Conservation (phyloP, 2,113 vertebrate species). For the Seriola rivoliana region DNA sequence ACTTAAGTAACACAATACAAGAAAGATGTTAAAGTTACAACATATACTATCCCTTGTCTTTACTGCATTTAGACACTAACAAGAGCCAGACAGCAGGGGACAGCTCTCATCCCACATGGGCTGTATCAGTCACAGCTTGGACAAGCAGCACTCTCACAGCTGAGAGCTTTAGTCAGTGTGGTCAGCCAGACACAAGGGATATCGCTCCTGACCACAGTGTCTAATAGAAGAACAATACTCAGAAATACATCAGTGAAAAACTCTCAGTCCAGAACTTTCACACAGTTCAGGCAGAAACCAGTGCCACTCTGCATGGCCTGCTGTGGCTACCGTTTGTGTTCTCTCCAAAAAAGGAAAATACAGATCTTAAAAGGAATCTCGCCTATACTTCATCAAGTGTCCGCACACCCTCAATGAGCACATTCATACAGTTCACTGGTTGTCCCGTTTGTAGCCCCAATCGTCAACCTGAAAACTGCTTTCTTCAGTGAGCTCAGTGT, state of each 20-base stretch:
- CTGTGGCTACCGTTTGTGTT: background rate
- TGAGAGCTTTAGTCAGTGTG: background rate
- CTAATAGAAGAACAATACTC: constrained; percentile 23
- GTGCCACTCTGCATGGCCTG: background rate
- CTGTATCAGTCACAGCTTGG: background rate
- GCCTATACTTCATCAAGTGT: background rate
- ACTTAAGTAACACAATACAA: background rate
- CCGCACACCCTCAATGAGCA: constrained; percentile 8
- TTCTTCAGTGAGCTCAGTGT: background rate
- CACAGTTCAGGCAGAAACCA: constrained; percentile 5
- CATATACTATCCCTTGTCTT: background rate
- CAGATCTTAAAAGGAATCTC: constrained; percentile 5
- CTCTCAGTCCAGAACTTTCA: constrained; percentile 5
- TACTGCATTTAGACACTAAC: background rate
- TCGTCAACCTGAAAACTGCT: constrained; percentile 14
- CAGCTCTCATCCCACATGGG: background rate
- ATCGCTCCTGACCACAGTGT: constrained; percentile 10
- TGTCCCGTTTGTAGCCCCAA: constrained; percentile 21
- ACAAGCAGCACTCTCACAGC: constrained; percentile 20
- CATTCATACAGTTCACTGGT: constrained; percentile 17
- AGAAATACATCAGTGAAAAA: constrained; percentile 13
- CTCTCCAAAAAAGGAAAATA: background rate
- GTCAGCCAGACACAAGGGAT: constrained; percentile 22
- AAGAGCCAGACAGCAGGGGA: background rate
- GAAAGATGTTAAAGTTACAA: background rate